Percentiles rank a stretch among this genome's conserved stretches.
These are phyloP conservation scores for Macrocentrus cingulum DNA, from an alignment of 1,140 invertebrate species.

Conservation along the genomic window DNA sequence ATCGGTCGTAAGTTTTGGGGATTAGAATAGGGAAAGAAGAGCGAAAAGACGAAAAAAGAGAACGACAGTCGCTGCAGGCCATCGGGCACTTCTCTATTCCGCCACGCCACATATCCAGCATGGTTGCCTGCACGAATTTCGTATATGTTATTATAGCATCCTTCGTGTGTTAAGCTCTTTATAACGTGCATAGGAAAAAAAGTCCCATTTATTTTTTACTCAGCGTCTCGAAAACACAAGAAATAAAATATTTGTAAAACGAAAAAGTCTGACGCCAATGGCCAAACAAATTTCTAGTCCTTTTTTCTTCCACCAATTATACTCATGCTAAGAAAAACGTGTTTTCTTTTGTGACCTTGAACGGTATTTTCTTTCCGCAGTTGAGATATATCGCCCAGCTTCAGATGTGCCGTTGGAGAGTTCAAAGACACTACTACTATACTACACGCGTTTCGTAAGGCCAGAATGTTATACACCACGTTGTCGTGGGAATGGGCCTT, in stretches of 20 bases:
- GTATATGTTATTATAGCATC: constrained; percentile 32
- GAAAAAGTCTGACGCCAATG: no score
- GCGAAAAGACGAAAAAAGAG: no score
- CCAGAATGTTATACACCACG: not conserved
- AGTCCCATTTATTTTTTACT: no score
- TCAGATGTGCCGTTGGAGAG: constrained; percentile 1
- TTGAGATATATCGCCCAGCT: not conserved
- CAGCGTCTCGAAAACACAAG: not conserved
- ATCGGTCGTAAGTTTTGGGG: constrained; percentile 41
- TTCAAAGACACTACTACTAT: constrained; percentile 1
- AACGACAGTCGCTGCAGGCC: constrained; percentile 19
- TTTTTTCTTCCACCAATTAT: no score
- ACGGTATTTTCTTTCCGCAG: not conserved
- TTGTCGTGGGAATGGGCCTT: constrained; percentile 15
- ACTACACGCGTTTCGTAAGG: no score
- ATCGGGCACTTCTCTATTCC: no score
- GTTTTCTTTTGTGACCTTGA: no score
- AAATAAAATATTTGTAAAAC: no score
- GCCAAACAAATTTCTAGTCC: no score
- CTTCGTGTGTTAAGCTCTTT: constrained; percentile 29
- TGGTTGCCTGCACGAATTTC: constrained; percentile 13
- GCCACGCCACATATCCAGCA: no score
- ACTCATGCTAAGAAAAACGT: no score
- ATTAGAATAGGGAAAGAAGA: constrained; percentile 33
- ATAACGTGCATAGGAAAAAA: no score